Evolutionary conservation across 2,113 vertebrate species (phyloP), one percentile per base, ranked within the genome.

Genomic region (Pterocles gutturalis): DNA sequence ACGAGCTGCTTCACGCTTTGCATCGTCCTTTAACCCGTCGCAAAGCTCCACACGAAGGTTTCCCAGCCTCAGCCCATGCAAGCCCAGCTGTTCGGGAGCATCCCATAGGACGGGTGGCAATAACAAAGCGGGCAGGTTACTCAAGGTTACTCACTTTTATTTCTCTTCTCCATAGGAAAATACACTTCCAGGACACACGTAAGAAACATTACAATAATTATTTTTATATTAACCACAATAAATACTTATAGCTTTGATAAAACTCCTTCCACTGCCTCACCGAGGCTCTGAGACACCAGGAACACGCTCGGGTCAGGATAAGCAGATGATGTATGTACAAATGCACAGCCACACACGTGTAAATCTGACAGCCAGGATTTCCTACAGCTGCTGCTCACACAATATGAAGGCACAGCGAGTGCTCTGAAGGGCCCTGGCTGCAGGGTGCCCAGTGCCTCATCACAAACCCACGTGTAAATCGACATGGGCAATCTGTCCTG

Each of bases 91-190:
- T 25, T 1, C 62, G 19, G 38, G 18, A n/a, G 7, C 1, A 38
- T 19, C 75, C 26, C 4, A 2, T 0, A 21, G 24, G 41, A 64
- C 8, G 3, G 54, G 65, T 86, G 93, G 94, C 28, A 95, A 69
- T 9, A 76, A 91, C 6, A 26, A 96, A 96, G 89, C 55, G 79
- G 92, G 65, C 26, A 36, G 67, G 76, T 51, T 33, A 20, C 88
- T 91, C 87, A 19, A 85, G 94, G 53, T 60, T 80, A 66, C 51
- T 91, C 15, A 6, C 69, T 87, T 96, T 97, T 88, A 97, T 98
- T 98, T 28, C 29, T 65, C 90, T 92, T 20, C 93, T 76, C 91
- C 67, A 46, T 1, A 87, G 78, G 75, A 71, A 88, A 92, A 11
- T 12, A 41, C 87, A 34, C 26, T 51, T 73, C 58, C 78, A 89